Evolutionary conservation across 2,113 vertebrate genomes (phyloP).

Genomic region (Damaliscus lunatus): DNA sequence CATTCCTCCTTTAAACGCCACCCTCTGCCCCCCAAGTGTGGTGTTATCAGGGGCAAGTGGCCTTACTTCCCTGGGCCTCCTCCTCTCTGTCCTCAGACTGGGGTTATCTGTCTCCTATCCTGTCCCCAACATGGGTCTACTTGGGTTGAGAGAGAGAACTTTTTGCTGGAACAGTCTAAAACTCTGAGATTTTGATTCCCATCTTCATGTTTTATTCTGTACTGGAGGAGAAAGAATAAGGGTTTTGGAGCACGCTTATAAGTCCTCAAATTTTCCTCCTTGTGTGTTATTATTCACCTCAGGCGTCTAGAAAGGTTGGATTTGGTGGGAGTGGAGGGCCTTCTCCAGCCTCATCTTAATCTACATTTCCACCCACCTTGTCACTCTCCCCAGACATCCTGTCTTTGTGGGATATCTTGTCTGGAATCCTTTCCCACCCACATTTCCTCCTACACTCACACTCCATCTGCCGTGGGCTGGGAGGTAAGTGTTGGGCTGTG

Average conservation of each 20-base stretch:
- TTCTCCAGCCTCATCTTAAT: neutral
- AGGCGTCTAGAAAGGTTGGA: neutral
- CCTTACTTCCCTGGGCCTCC: neutral
- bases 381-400: neutral
- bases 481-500: neutral
- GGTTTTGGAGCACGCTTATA: neutral
- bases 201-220: neutral
- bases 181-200: neutral
- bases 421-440: neutral
- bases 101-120: neutral
- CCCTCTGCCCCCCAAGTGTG: conserved; percentile 33
- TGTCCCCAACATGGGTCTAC: neutral
- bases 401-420: neutral
- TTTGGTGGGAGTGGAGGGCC: neutral
- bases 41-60: neutral
- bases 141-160: neutral
- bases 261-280: neutral
- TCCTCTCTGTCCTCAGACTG: neutral
- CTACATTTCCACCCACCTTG: neutral
- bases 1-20: conserved; percentile 61
- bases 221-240: neutral
- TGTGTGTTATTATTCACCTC: neutral
- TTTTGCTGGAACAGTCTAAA: neutral
- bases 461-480: neutral
- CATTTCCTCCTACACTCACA: neutral